These are phyloP conservation scores for Podabrus alpinus DNA, from an alignment of 2,888 invertebrate species.

Conservation along the genomic window DNA sequence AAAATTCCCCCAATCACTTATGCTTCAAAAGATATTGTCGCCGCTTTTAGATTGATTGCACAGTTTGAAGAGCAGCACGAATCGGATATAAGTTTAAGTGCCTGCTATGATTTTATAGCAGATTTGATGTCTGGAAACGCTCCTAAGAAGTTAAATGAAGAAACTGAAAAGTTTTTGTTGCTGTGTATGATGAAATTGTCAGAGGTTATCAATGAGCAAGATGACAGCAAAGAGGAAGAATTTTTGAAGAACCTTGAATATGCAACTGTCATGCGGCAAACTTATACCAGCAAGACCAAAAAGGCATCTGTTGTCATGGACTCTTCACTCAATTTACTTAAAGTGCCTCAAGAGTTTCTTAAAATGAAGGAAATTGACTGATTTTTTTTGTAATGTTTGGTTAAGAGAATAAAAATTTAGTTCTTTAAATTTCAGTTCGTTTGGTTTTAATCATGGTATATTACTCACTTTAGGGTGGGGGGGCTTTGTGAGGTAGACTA, in stretches of 20 bases:
- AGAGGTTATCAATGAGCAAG: neutral
- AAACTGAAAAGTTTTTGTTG: constrained; percentile 4
- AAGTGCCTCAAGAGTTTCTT: constrained; percentile 2
- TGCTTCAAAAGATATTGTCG: neutral
- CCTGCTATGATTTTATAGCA: constrained; percentile 5
- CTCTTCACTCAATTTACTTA: constrained; percentile 3
- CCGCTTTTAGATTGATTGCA: constrained; percentile 7
- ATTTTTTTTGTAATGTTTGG: neutral
- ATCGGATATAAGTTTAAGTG: constrained; percentile 2
- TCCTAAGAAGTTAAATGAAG: neutral
- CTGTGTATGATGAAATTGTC: neutral
- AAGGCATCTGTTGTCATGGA: neutral
- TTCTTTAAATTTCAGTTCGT: neutral
- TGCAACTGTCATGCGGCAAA: neutral
- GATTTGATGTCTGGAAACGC: constrained; percentile 1
- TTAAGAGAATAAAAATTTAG: neutral
- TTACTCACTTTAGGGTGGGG: too few species aligned
- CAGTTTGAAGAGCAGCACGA: constrained; percentile 4
- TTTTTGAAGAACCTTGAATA: neutral
- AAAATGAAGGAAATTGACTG: neutral
- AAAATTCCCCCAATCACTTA: neutral
- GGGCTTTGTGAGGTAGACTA: too few species aligned
- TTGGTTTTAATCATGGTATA: too few species aligned
- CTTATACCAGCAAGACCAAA: neutral
- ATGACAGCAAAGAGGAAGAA: neutral